phyloP scores from a whole-genome alignment of 2,888 invertebrate genomes.

The Agrotis ipsilon region DNA sequence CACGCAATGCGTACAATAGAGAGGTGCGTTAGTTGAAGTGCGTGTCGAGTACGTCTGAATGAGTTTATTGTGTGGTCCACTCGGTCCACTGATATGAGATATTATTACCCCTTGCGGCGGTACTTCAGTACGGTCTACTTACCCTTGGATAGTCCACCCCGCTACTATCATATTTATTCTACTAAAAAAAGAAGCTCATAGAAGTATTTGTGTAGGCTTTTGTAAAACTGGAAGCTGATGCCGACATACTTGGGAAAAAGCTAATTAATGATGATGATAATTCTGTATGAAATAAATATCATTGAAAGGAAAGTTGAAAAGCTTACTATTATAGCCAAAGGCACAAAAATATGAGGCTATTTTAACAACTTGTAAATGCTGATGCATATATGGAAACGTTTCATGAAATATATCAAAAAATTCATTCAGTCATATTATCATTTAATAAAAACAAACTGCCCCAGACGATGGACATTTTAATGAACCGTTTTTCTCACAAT shows the following conservation, averaged over 20 bases:
- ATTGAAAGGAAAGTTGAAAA: not conserved
- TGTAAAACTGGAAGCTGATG: too few relatives aligned
- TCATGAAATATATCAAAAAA: not conserved
- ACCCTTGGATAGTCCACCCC: not conserved
- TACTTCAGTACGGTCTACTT: not conserved
- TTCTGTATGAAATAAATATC: not conserved
- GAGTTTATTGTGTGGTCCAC: not conserved
- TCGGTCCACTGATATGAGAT: too few relatives aligned
- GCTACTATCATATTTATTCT: not conserved
- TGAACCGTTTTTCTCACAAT: slow-evolving; percentile 4
- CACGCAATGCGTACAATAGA: slow-evolving; percentile 30
- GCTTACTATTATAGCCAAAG: not conserved
- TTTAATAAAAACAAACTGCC: not conserved
- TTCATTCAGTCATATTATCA: not conserved
- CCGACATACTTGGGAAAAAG: too few relatives aligned
- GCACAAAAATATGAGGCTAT: not conserved
- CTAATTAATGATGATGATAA: too few relatives aligned
- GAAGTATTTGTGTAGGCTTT: not conserved
- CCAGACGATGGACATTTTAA: not conserved
- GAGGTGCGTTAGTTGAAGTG: slow-evolving; percentile 10
- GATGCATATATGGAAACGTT: too few relatives aligned
- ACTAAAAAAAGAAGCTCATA: not conserved
- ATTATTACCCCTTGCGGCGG: not conserved
- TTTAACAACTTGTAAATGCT: not conserved
- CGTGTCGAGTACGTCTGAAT: slow-evolving; percentile 25